These are phyloP conservation scores for Ceratoteleas bidentatus DNA, from an alignment of 1,140 invertebrate species.

Conservation along the genomic window DNA sequence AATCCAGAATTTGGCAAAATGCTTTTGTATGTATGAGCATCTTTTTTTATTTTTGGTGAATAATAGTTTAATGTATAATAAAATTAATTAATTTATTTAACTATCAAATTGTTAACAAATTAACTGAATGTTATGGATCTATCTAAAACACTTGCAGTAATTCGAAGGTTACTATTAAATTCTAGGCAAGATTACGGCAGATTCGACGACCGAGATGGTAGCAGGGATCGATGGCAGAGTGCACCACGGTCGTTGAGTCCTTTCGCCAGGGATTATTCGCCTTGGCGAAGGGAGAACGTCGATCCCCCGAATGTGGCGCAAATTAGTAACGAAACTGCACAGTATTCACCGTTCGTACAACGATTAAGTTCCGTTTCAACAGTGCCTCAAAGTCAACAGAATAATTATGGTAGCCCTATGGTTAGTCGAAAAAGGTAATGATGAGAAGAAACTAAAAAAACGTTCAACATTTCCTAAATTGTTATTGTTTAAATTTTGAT, in stretches of 20 bases:
- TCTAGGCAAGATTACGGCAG: slow-evolving; percentile 67
- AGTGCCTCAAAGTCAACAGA: slow-evolving; percentile 73
- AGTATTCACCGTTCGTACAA: slow-evolving; percentile 74
- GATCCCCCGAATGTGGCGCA: slow-evolving; percentile 78
- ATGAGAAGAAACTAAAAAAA: too few species aligned
- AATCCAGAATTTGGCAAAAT: too few species aligned
- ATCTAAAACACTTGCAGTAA: too few species aligned
- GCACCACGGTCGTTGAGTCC: slow-evolving; percentile 77
- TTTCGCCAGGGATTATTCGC: slow-evolving; percentile 78
- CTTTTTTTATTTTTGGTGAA: too few species aligned
- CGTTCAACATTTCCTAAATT: too few species aligned
- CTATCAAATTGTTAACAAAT: too few species aligned
- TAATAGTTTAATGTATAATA: too few species aligned
- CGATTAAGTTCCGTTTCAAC: slow-evolving; percentile 70
- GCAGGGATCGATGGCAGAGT: slow-evolving; percentile 74
- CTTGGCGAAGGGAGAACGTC: slow-evolving; percentile 79
- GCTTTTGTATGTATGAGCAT: too few species aligned
- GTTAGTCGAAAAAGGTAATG: slow-evolving; percentile 78
- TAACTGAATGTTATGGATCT: too few species aligned
- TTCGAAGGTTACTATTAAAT: neutral
- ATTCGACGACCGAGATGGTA: slow-evolving; percentile 68
- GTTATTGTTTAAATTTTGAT: too few species aligned
- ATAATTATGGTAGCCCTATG: slow-evolving; percentile 79
- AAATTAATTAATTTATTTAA: too few species aligned
- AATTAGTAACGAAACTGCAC: slow-evolving; percentile 71